Percentiles rank a stretch among this genome's conserved stretches.
phyloP scores from a whole-genome alignment of 2,797 vertebrate genomes.

The Zenarchopterus dispar region DNA sequence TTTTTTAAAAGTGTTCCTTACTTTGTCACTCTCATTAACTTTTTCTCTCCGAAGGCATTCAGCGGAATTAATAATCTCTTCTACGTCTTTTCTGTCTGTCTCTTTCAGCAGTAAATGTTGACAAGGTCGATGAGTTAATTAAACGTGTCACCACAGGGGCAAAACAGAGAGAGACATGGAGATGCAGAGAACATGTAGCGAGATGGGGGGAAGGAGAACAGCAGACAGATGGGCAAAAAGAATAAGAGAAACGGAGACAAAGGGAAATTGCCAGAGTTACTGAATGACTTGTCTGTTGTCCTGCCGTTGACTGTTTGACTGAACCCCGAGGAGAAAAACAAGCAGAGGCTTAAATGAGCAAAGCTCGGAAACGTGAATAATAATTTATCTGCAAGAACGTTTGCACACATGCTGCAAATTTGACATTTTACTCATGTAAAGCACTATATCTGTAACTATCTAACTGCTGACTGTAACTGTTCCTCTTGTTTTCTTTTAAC shows the following conservation, averaged over 20 bases:
- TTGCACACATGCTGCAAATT: background rate
- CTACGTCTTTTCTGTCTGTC: conserved; percentile 18
- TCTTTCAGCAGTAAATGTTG: conserved; percentile 64
- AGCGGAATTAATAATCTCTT: conserved; percentile 49
- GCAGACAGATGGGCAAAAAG: conserved; percentile 47
- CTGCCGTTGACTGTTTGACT: conserved; percentile 47
- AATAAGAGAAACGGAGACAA: conserved; percentile 11
- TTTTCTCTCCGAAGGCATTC: conserved; percentile 32
- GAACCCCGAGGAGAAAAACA: conserved; percentile 38
- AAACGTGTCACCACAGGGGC: conserved; percentile 60
- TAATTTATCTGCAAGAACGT: background rate
- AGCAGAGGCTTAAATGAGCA: conserved; percentile 26
- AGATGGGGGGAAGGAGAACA: conserved; percentile 37
- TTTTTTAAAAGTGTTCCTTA: conserved; percentile 17
- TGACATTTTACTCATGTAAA: background rate
- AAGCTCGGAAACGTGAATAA: background rate
- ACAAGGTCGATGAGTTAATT: conserved; percentile 76
- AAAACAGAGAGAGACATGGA: conserved; percentile 29
- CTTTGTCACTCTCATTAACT: conserved; percentile 20
- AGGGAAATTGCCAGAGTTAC: conserved; percentile 26
- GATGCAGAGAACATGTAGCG: conserved; percentile 30
- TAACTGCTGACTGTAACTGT: no score
- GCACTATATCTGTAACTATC: background rate
- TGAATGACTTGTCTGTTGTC: conserved; percentile 41
- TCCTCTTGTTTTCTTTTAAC: conserved; percentile 18